Base-by-base conservation (phyloP, 2,113 vertebrate species). In the Himantopus leucocephalus region DNA sequence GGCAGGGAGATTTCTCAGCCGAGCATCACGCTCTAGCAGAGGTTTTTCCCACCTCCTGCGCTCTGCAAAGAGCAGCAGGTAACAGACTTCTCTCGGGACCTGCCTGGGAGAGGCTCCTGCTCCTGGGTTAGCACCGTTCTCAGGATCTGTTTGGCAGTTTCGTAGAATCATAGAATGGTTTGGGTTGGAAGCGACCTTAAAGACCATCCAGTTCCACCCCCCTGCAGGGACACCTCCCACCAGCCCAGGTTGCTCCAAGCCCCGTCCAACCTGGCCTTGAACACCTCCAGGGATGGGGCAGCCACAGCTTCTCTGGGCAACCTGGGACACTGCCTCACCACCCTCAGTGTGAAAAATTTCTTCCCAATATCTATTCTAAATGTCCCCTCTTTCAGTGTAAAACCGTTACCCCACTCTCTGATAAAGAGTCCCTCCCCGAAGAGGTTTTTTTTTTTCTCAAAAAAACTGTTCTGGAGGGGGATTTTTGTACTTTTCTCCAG, bases 91-190 rank as follows among this genome's bases (percentile, higher is more conserved):
- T 37, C 27, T 32, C 0, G 5, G 45, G 52, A 71, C 29, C 43
- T 70, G 9, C 29, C 6, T 39, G 47, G 32, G 41, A 72, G 18
- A 84, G 48, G 12, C 23, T 62, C 5, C 64, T 72, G 41, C 52
- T 84, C 16, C 6, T 24, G 41, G 26, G 3, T 7, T 68, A 20
- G 68, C 26, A 6, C 16, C 0, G 0, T 63, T 91, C 24, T 62
- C 52, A 59, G 53, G 32, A 9, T 30, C 55, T 56, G 8, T 50
- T 66, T 58, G 34, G 35, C 13, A 76, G 27, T 5, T 84, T 32
- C 39, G 22, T 32, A 43, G 39, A 66, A 32, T 22, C 39, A 32
- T 10, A 9, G 18, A 32, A 32, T 22, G 63, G 39, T 22, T 43
- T 43, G 6, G 39, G 63, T 43, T 43, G 29, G 37, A 43, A 66